phyloP scores from a whole-genome alignment of 2,113 vertebrate species.

The Lagopus leucura region DNA sequence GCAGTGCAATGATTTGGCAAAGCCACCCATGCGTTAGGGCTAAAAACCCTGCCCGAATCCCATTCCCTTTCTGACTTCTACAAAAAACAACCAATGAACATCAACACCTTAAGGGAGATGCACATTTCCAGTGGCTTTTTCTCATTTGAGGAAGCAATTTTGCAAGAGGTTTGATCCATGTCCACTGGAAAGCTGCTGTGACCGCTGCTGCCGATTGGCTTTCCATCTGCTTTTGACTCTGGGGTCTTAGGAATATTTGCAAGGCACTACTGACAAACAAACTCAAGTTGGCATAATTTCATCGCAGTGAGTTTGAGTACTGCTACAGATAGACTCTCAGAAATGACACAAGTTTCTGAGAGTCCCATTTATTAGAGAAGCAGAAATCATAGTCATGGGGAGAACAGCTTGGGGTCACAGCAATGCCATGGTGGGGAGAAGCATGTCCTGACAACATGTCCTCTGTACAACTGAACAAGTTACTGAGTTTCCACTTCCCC shows the following conservation, averaged over 20 bases:
- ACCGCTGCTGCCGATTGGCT: not conserved
- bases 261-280: not conserved
- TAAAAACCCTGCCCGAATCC: not conserved
- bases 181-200: not conserved
- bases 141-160: not conserved
- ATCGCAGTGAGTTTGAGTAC: rapidly evolving
- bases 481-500: not conserved
- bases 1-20: not conserved
- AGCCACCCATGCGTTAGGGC: not conserved
- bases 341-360: not conserved
- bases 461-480: not conserved
- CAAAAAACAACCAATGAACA: not conserved
- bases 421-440: not conserved
- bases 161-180: not conserved
- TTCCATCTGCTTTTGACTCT: not conserved
- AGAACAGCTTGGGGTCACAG: rapidly evolving
- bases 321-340: not conserved
- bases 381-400: rapidly evolving
- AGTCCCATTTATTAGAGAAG: not conserved
- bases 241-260: not conserved
- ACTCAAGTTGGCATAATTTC: not conserved
- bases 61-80: not conserved
- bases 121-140: not conserved
- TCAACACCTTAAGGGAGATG: rapidly evolving
- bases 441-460: not conserved